Evolutionary conservation across 2,888 invertebrate genomes (phyloP).

Genomic region (Caenorhabditis sp.): DNA sequence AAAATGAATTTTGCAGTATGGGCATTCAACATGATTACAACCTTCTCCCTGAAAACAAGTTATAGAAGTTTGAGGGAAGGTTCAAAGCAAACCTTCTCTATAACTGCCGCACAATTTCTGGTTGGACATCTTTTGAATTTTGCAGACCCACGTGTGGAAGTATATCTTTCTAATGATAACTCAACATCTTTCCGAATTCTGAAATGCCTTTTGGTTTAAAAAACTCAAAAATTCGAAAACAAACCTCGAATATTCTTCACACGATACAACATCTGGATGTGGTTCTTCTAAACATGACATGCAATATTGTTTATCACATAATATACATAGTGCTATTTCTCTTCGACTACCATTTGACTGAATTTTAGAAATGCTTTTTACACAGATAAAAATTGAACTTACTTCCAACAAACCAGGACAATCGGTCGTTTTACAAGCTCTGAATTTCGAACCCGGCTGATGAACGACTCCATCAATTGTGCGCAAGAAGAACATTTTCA

Average conservation of each 20-base stretch:
- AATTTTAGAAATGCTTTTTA: too few species aligned
- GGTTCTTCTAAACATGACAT: neutral
- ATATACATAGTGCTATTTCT: neutral
- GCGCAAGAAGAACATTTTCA: neutral
- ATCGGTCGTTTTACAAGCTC: neutral
- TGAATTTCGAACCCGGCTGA: neutral
- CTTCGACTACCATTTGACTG: neutral
- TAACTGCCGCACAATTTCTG: neutral
- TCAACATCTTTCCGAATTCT: neutral
- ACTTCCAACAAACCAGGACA: neutral
- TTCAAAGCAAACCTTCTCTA: neutral
- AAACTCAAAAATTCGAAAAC: too few species aligned
- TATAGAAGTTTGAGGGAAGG: neutral
- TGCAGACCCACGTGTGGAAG: neutral
- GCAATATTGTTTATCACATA: neutral
- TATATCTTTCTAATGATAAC: neutral
- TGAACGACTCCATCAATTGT: neutral
- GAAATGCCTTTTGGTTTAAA: too few species aligned
- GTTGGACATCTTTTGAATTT: slow-evolving; percentile 2
- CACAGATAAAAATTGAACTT: too few species aligned
- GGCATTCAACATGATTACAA: slow-evolving; percentile 21
- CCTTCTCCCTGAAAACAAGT: slow-evolving; percentile 4
- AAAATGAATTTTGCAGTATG: slow-evolving; percentile 13
- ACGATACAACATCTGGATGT: neutral
- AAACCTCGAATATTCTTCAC: neutral